Base-by-base conservation (phyloP, 2,113 vertebrate genomes). In the Erythrocercus mccallii region DNA sequence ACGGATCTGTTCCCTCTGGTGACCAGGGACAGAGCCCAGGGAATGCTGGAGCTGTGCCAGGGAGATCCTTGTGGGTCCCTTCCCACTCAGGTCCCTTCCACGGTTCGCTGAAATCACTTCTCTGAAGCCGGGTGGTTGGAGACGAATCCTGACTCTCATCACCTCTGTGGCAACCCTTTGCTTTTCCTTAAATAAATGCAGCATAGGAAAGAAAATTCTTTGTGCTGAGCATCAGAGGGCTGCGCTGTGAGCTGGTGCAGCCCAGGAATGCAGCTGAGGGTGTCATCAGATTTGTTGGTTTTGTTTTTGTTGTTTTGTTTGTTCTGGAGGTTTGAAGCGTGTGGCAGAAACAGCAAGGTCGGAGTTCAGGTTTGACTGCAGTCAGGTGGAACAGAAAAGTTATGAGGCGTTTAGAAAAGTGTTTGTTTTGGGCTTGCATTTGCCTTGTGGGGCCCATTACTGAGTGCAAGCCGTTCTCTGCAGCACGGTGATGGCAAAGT, bases 371-470 rank as follows among this genome's bases (percentile, higher is more conserved):
- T 50, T 42, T 68, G 53, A 58, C 78, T 69, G 42, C 78, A 72
- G 70, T 17, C 3, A 7, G 68, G 54, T 18, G 44, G 23, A 47
- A 42, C 48, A 65, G 38, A 11, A 28, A 54, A 77, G 60, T 79
- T 73, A 77, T 85, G 44, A 58, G 50, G 38, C 31, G 0, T 66
- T 96, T 93, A 82, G 81, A 73, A 47, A 90, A 94, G 86, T 53
- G 78, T 95, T 82, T 70, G 77, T 91, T 92, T 85, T 64, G 81
- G 88, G 81, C 78, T 28, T 20, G 50, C 30, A 10, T 94, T 88
- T 79, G 80, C 86, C 90, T 92, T 87, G 89, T 88, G 88, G 91
- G 84, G 53, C 73, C 70, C 82, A 37, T 95, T 93, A 51, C 61
- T 0, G 38, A 56, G 80, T 0, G 17, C 1, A 3, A 65, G 86